Percentiles rank a stretch among this genome's conserved stretches.
Evolutionary conservation across 2,797 vertebrate genomes (phyloP).

Genomic region (Semotilus atromaculatus): DNA sequence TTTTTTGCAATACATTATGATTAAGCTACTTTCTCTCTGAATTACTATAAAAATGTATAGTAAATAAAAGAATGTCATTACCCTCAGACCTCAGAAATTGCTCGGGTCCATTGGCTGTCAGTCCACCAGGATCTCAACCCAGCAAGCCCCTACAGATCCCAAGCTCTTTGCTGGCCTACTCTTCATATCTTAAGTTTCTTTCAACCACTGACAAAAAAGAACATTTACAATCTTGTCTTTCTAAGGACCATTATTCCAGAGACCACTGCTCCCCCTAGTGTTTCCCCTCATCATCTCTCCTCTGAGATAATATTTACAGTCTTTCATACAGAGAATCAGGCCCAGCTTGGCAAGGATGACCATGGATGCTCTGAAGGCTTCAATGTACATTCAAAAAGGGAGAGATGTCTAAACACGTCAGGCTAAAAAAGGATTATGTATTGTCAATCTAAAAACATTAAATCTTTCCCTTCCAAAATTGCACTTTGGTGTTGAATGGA

Average conservation of each 20-base stretch:
- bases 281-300: conserved; percentile 63
- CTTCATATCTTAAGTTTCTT: conserved; percentile 49
- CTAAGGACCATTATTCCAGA: conserved; percentile 56
- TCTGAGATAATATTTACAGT: conserved; percentile 71
- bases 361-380: conserved; percentile 73
- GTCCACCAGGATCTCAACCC: conserved; percentile 86
- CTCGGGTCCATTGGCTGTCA: conserved; percentile 76
- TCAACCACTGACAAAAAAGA: conserved; percentile 50
- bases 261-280: conserved; percentile 73
- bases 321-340: conserved; percentile 64
- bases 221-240: conserved; percentile 46
- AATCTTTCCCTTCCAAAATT: conserved; percentile 80
- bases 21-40: conserved; percentile 28
- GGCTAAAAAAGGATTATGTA: conserved; percentile 49
- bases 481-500: conserved; percentile 86
- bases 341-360: conserved; percentile 54
- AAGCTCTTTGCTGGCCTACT: conserved; percentile 56
- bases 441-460: conserved; percentile 54
- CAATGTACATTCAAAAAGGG: conserved; percentile 77
- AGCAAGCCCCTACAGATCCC: conserved; percentile 68
- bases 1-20: conserved; percentile 32
- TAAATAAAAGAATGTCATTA: conserved; percentile 38
- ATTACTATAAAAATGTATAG: conserved; percentile 43
- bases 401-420: conserved; percentile 64
- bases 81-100: conserved; percentile 71